Evolutionary conservation across 37 sponge, comb jelly and placozoan genomes (phyloP), one percentile per base, ranked within the genome.

Genomic region (Corticium candelabrum): DNA sequence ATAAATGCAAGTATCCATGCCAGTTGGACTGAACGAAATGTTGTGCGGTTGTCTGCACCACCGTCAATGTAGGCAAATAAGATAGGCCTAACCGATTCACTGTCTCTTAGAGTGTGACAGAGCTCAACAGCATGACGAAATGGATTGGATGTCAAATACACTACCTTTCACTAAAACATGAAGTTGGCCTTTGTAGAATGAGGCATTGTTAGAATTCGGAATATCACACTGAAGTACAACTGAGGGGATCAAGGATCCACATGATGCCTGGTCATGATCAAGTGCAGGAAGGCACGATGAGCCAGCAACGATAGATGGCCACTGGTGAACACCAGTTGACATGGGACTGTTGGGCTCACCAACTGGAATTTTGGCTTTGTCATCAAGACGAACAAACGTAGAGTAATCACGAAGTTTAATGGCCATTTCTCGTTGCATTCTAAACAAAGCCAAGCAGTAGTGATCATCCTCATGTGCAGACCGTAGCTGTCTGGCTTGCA

Each of bases 351-450:
- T 68, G 27, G 79, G 79, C 36, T 73, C 84, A 7, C 84, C 81
- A 30, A 81, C 81, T 40, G 81, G 75, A 27, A 80, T 32, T 3
- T 62, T 68, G 0, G 80, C 72, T 80, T 80, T 80, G 41, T 80
- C 80, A 80, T 81, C 81, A 1, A 81, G 73, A 2, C 73, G 74
- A 2, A 81, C 56, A 30, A 40, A 39, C 32, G 33, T 29, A 38
- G 33, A 0, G 31, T 2, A 11, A 7, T 71, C 41, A 31, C 41
- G 41, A 31, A 73, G 81, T 2, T 40, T 11, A 21, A 74, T 50
- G 37, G 74, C 5, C 39, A 81, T 71, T n/a, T 37, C 40, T 5
- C 33, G 5, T 15, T 37, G 40, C 27, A 75, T 75, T 39, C 68
- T 43, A 21, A 68, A 29, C n/a, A 82, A 37, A 3, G 62, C 41